phyloP scores from a whole-genome alignment of 2,888 invertebrate species.

The Nowickia ferox region DNA sequence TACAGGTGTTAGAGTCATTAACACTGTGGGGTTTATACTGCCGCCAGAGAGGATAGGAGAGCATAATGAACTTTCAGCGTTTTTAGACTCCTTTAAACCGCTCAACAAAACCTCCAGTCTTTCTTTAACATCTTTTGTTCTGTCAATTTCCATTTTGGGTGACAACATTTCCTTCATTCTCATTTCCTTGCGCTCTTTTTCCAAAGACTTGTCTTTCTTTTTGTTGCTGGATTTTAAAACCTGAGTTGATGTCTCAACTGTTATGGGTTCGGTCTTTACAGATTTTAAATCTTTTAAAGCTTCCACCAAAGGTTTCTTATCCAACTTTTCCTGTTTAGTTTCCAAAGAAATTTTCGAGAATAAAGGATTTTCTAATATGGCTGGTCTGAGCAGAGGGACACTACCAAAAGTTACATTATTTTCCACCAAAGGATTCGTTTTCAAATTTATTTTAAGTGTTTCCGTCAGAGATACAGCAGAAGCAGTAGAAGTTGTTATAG shows the following conservation, averaged over 20 bases:
- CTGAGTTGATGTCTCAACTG: conserved; percentile 28
- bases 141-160: conserved; percentile 65
- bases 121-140: conserved; percentile 73
- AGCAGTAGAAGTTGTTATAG: conserved; percentile 19
- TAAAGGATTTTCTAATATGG: conserved; percentile 80
- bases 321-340: conserved; percentile 67
- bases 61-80: neutral
- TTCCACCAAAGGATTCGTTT: conserved; percentile 79
- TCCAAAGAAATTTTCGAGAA: conserved; percentile 77
- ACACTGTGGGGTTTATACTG: conserved; percentile 36
- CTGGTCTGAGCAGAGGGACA: conserved; percentile 79
- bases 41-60: conserved; percentile 32
- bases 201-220: conserved; percentile 74
- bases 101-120: conserved; percentile 29
- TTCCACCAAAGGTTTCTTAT: conserved; percentile 63
- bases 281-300: conserved; percentile 53
- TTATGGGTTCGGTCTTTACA: conserved; percentile 67
- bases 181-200: conserved; percentile 73
- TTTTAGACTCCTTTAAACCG: conserved; percentile 29
- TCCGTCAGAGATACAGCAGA: conserved; percentile 44
- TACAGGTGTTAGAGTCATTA: conserved; percentile 29
- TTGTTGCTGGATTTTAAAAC: conserved; percentile 43
- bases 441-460: conserved; percentile 73
- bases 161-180: conserved; percentile 66
- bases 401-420: conserved; percentile 82